Evolutionary conservation across 2,888 invertebrate genomes (phyloP).

Genomic region (Acanthosepion lycidas): DNA sequence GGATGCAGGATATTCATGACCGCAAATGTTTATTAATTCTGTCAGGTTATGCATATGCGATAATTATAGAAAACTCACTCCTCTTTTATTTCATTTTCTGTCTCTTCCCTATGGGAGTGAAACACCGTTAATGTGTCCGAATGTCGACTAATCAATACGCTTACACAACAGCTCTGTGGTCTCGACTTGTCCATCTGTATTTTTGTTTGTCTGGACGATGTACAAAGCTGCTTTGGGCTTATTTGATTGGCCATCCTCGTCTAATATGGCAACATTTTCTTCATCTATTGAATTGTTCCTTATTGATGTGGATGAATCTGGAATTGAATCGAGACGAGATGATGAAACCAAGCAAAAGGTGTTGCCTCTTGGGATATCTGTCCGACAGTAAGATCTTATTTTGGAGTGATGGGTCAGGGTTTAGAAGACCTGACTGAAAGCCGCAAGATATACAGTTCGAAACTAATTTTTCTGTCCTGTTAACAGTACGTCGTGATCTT

Average conservation of each 20-base stretch:
- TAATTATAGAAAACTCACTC: not conserved
- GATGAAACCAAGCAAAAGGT: not conserved
- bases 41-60: conserved; percentile 14
- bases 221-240: conserved; percentile 2
- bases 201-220: not conserved
- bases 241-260: not conserved
- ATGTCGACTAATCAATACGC: not conserved
- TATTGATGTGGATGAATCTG: not conserved
- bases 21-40: not conserved
- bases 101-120: not conserved
- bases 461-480: not conserved
- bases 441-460: not conserved
- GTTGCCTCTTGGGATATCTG: conserved; percentile 13
- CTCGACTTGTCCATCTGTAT: not conserved
- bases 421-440: not conserved
- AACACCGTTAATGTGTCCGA: not conserved
- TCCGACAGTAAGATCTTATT: not conserved
- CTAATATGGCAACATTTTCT: conserved; percentile 4
- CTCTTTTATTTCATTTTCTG: not conserved
- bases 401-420: conserved; percentile 25
- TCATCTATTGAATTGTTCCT: not conserved
- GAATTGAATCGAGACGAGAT: conserved; percentile 13
- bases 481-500: not conserved
- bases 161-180: not conserved
- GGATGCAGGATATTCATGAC: not conserved